Evolutionary conservation across 2,113 vertebrate species (phyloP).

Genomic region (Poecilia latipinna): DNA sequence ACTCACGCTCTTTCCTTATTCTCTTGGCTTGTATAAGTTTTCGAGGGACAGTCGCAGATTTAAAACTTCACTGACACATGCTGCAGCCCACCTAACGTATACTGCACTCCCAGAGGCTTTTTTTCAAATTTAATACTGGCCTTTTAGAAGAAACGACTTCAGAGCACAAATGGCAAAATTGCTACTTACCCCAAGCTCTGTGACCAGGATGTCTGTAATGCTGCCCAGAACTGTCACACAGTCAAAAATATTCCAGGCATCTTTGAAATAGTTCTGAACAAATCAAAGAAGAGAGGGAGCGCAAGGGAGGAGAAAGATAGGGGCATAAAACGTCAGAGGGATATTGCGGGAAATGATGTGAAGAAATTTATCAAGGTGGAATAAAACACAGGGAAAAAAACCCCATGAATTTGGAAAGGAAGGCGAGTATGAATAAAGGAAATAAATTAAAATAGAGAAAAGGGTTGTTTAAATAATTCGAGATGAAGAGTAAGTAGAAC

Average conservation of each 20-base stretch:
- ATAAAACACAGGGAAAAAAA: constrained; percentile 2
- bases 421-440: neutral
- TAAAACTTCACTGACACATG: constrained; percentile 25
- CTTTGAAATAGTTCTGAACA: constrained; percentile 95
- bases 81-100: constrained; percentile 15
- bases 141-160: constrained; percentile 8
- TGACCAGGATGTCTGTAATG: constrained; percentile 96
- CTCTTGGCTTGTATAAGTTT: constrained; percentile 37
- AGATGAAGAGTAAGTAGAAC: neutral
- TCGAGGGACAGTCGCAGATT: constrained; percentile 37
- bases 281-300: constrained; percentile 6
- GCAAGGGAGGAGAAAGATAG: neutral
- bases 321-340: constrained; percentile 5
- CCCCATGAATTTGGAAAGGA: neutral
- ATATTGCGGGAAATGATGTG: constrained; percentile 2
- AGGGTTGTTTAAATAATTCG: neutral
- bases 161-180: neutral
- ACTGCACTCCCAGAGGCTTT: neutral
- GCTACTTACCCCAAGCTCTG: constrained; percentile 92
- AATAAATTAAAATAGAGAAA: constrained; percentile 30
- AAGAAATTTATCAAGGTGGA: neutral
- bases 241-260: constrained; percentile 97
- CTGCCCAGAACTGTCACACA: constrained; percentile 97
- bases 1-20: constrained; percentile 40
- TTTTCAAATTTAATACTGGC: neutral